Percentiles rank a stretch among this genome's conserved stretches.
Evolutionary conservation across 2,113 vertebrate species (phyloP).

Genomic region (Ellobius talpinus): DNA sequence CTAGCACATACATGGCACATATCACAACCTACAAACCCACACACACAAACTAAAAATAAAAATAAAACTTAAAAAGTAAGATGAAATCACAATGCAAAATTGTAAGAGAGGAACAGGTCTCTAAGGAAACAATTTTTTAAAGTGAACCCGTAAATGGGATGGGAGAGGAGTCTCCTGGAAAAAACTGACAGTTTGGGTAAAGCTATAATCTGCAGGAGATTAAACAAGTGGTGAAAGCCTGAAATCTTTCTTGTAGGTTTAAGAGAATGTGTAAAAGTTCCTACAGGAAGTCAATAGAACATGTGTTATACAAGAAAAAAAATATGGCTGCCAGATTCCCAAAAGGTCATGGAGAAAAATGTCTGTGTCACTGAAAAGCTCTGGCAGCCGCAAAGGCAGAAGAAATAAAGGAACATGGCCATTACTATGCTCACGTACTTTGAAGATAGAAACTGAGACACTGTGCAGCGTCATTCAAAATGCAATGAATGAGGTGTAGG

Average conservation of each 20-base stretch:
- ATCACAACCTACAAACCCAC: not conserved
- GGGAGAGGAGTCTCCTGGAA: not conserved
- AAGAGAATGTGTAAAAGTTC: not conserved
- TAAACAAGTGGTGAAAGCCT: not conserved
- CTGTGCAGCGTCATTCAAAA: not conserved
- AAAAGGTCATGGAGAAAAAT: not conserved
- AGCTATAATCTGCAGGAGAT: not conserved
- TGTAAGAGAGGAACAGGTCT: not conserved
- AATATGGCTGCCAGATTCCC: not conserved
- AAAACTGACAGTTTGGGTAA: not conserved
- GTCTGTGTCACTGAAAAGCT: not conserved
- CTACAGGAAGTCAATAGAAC: not conserved
- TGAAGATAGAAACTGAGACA: not conserved
- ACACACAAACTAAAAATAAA: not conserved
- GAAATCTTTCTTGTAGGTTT: not conserved
- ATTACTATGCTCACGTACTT: not conserved
- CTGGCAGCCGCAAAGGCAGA: not conserved
- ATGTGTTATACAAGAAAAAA: not conserved
- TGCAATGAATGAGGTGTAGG: not conserved
- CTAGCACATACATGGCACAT: not conserved
- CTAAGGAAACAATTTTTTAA: not conserved
- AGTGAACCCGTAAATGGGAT: not conserved
- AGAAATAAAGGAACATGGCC: not conserved
- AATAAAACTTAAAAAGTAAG: not conserved
- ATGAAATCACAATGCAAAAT: not conserved